Conservation (phyloP, 2,113 vertebrate species). For the Gobio gobio region DNA sequence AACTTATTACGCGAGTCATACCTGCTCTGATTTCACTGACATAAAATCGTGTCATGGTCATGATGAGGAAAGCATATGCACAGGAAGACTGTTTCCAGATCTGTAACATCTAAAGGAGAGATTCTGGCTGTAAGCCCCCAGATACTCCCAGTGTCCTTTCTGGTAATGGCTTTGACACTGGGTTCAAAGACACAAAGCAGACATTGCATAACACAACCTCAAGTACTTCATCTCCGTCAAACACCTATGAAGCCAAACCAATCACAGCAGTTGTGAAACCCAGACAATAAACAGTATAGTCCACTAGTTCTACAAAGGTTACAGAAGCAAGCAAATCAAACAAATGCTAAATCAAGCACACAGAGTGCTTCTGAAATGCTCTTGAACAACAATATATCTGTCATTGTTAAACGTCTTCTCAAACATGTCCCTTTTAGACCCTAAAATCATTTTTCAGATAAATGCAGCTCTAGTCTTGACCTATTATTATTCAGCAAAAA, state of each 20-base stretch:
- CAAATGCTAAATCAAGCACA: conserved; percentile 37
- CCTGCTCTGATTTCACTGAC: conserved; percentile 8
- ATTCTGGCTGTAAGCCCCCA: conserved; percentile 33
- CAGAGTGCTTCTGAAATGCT: neutral
- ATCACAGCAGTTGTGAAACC: neutral
- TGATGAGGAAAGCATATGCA: conserved; percentile 3
- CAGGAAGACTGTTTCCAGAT: conserved; percentile 27
- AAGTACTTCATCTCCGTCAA: conserved; percentile 32
- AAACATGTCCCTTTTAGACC: neutral
- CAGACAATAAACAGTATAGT: conserved; percentile 32
- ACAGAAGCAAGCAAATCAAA: conserved; percentile 21
- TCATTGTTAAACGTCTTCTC: neutral
- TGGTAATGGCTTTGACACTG: conserved; percentile 57
- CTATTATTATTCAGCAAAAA: conserved; percentile 27
- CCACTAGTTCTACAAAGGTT: conserved; percentile 26
- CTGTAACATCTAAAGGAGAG: conserved; percentile 31
- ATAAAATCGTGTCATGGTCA: conserved; percentile 6
- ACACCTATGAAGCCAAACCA: conserved; percentile 22
- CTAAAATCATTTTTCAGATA: conserved; percentile 20
- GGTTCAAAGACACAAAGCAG: conserved; percentile 54
- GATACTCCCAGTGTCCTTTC: conserved; percentile 49
- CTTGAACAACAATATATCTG: neutral
- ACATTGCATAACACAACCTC: conserved; percentile 43
- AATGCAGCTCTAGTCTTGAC: neutral
- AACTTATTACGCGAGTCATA: conserved; percentile 7